Evolutionary conservation across 2,113 vertebrate species (phyloP).

Genomic region (Spea multiplicata): DNA sequence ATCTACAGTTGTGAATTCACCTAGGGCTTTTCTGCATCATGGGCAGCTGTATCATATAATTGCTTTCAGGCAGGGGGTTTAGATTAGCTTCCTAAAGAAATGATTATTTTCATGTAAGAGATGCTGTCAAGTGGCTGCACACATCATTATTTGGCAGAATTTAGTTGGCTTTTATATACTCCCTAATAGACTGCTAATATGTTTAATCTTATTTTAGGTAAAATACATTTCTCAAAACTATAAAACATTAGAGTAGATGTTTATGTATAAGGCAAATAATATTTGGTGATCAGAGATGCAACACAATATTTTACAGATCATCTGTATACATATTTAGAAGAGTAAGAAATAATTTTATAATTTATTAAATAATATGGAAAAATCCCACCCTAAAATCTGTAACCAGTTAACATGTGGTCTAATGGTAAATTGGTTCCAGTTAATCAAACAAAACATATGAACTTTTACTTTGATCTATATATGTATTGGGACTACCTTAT

Average conservation of each 20-base stretch:
- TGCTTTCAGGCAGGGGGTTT: constrained; percentile 36
- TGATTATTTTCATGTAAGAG: constrained; percentile 12
- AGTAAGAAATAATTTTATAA: not conserved
- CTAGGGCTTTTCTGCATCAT: constrained; percentile 31
- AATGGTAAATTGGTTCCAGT: too few relatives aligned
- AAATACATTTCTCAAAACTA: not conserved
- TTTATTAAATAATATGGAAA: not conserved
- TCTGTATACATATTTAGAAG: not conserved
- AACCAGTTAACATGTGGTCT: too few relatives aligned
- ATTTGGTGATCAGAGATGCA: not conserved
- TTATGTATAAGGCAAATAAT: not conserved
- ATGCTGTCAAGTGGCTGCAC: not conserved
- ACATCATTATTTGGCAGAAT: not conserved
- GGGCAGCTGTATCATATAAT: constrained; percentile 23
- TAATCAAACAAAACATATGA: too few relatives aligned
- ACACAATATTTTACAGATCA: not conserved
- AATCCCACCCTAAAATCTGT: not conserved
- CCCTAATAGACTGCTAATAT: not conserved
- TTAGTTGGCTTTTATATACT: not conserved
- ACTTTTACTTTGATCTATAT: too few relatives aligned
- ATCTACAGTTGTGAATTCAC: constrained; percentile 36
- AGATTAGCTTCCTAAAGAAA: constrained; percentile 15
- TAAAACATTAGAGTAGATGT: not conserved
- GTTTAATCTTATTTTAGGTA: not conserved
- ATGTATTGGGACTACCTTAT: too few relatives aligned